Evolutionary conservation across 1,140 invertebrate species (phyloP), one percentile per base, ranked within the genome.

Genomic region (Stratiolaelaps scimitus): DNA sequence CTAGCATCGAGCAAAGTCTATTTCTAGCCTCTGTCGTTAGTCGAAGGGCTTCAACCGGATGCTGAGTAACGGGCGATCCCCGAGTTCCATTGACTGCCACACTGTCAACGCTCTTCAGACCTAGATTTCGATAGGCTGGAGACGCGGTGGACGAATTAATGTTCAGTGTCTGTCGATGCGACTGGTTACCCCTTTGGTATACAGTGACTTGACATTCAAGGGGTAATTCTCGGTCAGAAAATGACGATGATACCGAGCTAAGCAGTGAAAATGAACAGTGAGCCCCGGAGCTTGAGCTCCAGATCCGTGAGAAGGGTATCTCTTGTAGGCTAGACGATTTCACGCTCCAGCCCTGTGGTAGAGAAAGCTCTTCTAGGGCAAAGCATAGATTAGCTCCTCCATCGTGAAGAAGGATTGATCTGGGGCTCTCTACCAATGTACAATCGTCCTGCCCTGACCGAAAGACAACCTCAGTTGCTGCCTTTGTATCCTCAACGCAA

Each of bases 231-330:
- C 7, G 64, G 60, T 34, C 73, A 67, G 43, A 70, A 67, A 15
- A 76, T 65, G 64, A 82, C 76, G 70, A 92, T n/a, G n/a, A n/a
- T n/a, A n/a, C n/a, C n/a, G n/a, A n/a, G 87, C 26, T 34, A 10
- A 34, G 26, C 68, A 94, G 74, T 5, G 83, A 84, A 75, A 93
- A 94, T 65, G 86, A 86, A 74, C 88, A 92, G 74, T 91, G 88
- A 44, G 89, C 77, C 60, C 87, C 84, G 72, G 86, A 87, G 71
- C 84, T 84, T 15, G 85, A 84, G 70, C 85, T 87, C 88, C 92
- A 92, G n/a, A 95, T 81, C 72, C 91, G 88, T 64, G 83, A 81
- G 76, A 94, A 95, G 29, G 88, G 85, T 68, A 96, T 88, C 75
- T 93, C 90, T 77, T 92, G 89, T 70, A 89, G 89, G 71, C 87